Percentiles rank a stretch among this genome's conserved stretches.
phyloP scores from a whole-genome alignment of 2,888 invertebrate species.

The Acrocera orbiculus region DNA sequence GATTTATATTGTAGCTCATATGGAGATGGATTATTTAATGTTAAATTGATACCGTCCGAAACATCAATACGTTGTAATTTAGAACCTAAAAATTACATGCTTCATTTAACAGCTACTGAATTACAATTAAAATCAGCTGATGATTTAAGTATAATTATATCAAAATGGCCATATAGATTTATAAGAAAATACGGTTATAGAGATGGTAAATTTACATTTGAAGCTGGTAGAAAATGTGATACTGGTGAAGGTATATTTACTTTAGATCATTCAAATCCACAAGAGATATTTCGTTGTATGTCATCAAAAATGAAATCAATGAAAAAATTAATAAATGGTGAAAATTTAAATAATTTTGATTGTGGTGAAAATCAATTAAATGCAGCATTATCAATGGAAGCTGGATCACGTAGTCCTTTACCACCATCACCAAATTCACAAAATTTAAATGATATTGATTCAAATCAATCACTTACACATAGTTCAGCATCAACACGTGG shows the following conservation, averaged over 20 bases:
- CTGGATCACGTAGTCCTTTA: slow-evolving; percentile 64
- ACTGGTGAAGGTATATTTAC: slow-evolving; percentile 72
- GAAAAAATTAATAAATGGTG: slow-evolving; percentile 54
- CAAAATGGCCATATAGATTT: slow-evolving; percentile 70
- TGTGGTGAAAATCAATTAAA: slow-evolving; percentile 60
- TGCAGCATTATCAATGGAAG: slow-evolving; percentile 58
- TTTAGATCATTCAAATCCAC: slow-evolving; percentile 62
- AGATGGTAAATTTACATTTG: slow-evolving; percentile 71
- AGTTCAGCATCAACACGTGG: slow-evolving; percentile 23
- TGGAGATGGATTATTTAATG: slow-evolving; percentile 63
- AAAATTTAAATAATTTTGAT: slow-evolving; percentile 38
- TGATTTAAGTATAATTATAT: slow-evolving; percentile 40
- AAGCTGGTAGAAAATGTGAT: slow-evolving; percentile 72
- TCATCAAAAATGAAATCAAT: slow-evolving; percentile 72
- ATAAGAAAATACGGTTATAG: slow-evolving; percentile 73
- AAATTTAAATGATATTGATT: slow-evolving; percentile 23
- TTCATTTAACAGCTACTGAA: slow-evolving; percentile 56
- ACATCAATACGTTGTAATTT: slow-evolving; percentile 61
- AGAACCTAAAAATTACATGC: slow-evolving; percentile 49
- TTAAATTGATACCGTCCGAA: slow-evolving; percentile 58
- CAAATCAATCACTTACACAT: slow-evolving; percentile 17
- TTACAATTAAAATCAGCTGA: slow-evolving; percentile 50
- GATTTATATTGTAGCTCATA: slow-evolving; percentile 69
- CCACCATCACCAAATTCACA: slow-evolving; percentile 43
- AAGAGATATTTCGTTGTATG: slow-evolving; percentile 65